Evolutionary conservation across 2,113 vertebrate genomes (phyloP).

Genomic region (Ceyx melanurus): DNA sequence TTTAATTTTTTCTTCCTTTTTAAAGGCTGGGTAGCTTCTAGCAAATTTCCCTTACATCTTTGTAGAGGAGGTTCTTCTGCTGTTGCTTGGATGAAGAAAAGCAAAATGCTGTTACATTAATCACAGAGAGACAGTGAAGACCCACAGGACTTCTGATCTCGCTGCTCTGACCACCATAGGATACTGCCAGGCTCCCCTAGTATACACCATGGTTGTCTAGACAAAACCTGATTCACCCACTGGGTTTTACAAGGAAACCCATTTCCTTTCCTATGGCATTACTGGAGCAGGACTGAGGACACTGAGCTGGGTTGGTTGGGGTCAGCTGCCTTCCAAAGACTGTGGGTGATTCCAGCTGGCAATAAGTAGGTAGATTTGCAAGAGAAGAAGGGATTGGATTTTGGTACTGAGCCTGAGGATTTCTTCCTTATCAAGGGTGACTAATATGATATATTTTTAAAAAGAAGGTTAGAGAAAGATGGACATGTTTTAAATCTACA

Average conservation of each 20-base stretch:
- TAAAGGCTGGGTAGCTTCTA: background rate
- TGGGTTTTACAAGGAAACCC: background rate
- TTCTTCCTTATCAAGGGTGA: background rate
- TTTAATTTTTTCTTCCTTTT: background rate
- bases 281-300: background rate
- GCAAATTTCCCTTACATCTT: background rate
- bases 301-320: fast-evolving
- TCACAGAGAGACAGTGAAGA: background rate
- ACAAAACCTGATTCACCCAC: background rate
- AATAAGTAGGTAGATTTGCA: background rate
- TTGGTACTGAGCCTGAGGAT: background rate
- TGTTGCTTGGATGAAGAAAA: background rate
- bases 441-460: background rate
- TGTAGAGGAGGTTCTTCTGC: background rate
- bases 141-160: background rate
- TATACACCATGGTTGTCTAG: background rate
- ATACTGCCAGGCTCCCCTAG: fast-evolving
- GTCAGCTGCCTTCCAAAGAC: background rate
- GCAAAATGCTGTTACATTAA: background rate
- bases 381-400: background rate
- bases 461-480: background rate
- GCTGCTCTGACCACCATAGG: background rate
- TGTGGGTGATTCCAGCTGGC: background rate
- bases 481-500: background rate
- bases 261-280: background rate